phyloP scores from a whole-genome alignment of 2,113 vertebrate genomes.

The Indicator indicator region DNA sequence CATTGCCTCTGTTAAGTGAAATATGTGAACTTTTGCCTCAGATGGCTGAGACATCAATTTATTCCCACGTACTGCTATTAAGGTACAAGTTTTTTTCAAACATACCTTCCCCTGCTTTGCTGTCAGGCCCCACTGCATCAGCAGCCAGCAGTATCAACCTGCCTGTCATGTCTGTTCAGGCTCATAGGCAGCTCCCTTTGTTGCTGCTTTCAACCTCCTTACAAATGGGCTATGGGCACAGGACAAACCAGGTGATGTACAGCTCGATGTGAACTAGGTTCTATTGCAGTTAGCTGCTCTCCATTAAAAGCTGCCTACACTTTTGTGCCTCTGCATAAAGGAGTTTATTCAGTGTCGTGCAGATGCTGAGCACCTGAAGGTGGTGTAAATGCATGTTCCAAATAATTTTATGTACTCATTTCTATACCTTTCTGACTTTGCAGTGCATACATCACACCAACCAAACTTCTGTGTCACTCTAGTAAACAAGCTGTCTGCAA shows the following conservation, averaged over 20 bases:
- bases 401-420: neutral
- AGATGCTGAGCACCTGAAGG: neutral
- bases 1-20: neutral
- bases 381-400: neutral
- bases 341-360: neutral
- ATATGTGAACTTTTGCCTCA: neutral
- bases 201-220: neutral
- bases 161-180: neutral
- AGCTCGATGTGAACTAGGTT: neutral
- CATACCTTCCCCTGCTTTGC: neutral
- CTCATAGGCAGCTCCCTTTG: neutral
- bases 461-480: neutral
- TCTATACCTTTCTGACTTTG: neutral
- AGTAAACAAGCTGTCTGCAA: neutral
- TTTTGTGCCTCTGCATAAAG: neutral
- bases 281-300: neutral
- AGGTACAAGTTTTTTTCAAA: neutral
- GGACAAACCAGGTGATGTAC: neutral
- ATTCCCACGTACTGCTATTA: neutral
- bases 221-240: accelerated
- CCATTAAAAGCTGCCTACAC: neutral
- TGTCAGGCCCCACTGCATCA: neutral
- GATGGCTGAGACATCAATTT: neutral
- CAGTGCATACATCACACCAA: neutral
- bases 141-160: neutral